Evolutionary conservation across 2,797 vertebrate genomes (phyloP), one percentile per base, ranked within the genome.

Genomic region (Salarias fasciatus): DNA sequence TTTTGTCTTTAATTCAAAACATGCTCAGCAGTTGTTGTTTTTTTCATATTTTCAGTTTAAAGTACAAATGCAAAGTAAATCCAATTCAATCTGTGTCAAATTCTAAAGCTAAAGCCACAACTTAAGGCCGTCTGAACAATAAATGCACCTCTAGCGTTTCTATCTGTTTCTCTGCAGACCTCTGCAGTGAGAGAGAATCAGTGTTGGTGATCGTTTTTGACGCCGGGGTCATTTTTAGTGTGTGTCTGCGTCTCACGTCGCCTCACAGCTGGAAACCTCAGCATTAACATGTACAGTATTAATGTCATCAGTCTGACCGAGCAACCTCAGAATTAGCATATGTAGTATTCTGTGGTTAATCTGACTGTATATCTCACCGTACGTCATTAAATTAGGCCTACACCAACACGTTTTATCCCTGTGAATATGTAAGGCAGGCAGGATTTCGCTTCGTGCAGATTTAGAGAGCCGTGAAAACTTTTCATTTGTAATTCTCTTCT

Each of bases 311-410:
- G 30, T 49, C 54, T 65, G 75, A 57, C 30, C 54, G 29, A 54
- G 12, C 8, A 76, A 89, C 85, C 86, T 87, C 86, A 85, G 14
- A 4, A 84, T 87, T 88, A 84, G 61, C 81, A 85, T 88, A 57
- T 1, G 35, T 3, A 6, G 33, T 33, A 35, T 35, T 6, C 6
- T 35, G 33, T 35, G 33, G 6, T 35, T 6, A 24, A 3, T 3
- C 18, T 24, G 18, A 24, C 18, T 24, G 18, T 24, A 24, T 2
- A 24, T 24, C 18, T 18, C 18, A 24, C 18, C 24, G 18, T 24
- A 24, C 18, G 18, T 3, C 18, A 24, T 3, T 24, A 18, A 24
- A 24, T 24, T 3, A 24, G 28, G 14, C 10, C 10, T 8, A 4
- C 6, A 1, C 11, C 11, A 36, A 48, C 31, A 31, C 0, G 11